Evolutionary conservation across 2,797 vertebrate genomes (phyloP).

Genomic region (Arctocebus calabarensis): DNA sequence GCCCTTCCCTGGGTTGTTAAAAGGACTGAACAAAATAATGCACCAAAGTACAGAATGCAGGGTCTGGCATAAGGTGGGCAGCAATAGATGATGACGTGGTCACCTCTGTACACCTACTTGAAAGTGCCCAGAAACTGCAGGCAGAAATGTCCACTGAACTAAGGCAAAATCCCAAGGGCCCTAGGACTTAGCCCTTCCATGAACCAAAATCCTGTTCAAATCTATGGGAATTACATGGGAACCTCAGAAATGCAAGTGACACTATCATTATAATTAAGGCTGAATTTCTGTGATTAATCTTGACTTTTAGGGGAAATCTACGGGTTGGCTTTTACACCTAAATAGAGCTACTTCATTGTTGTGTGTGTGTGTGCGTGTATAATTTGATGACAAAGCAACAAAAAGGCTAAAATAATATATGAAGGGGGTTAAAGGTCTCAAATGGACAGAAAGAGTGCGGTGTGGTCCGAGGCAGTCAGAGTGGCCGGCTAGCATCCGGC

Average conservation of each 20-base stretch:
- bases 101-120: background rate
- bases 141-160: conserved; percentile 24
- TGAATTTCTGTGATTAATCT: conserved; percentile 73
- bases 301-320: conserved; percentile 25
- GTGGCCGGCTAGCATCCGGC: accelerated
- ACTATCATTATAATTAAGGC: conserved; percentile 30
- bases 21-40: background rate
- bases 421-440: background rate
- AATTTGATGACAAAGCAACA: background rate
- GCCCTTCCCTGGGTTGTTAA: background rate
- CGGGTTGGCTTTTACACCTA: conserved; percentile 55
- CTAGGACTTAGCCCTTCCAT: background rate
- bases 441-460: too few species aligned
- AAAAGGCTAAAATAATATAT: background rate
- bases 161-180: background rate
- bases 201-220: background rate
- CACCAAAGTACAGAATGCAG: background rate
- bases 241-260: background rate
- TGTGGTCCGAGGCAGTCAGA: accelerated
- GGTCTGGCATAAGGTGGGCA: accelerated
- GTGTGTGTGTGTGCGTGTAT: background rate
- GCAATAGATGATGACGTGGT: accelerated
- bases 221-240: background rate
- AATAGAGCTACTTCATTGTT: background rate
- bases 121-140: background rate